Evolutionary conservation across 2,797 vertebrate genomes (phyloP), one percentile per base, ranked within the genome.

Genomic region (Gymnopithys bicolor): DNA sequence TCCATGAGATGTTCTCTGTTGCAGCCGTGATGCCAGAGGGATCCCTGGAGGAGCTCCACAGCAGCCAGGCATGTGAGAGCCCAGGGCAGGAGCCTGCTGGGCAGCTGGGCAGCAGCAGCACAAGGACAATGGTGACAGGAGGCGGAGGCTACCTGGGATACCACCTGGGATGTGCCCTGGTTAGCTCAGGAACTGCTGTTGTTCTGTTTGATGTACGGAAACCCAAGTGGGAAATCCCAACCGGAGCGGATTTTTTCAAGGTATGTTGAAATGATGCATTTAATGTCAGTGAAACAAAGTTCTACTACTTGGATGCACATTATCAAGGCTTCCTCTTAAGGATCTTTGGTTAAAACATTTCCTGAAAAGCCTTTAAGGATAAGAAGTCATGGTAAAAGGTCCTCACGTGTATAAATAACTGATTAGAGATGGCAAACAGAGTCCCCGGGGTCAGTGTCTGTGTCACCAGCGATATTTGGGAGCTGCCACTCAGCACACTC

Each of bases 81-180:
- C 90, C 45, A 32, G 95, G 75, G 43, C 64, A 83, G 0, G 78
- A 93, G 45, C 93, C 90, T 19, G 85, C 97, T 30, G 97, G 91
- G 46, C 71, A 69, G 2, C 27, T 30, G 22, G 49, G 46, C n/a
- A 30, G 32, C 11, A 43, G 86, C 19, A 67, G 63, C 62, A 89
- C 93, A 68, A 99, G 97, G 97, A 98, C 98, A 37, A 30, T 99
- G 95, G 98, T 99, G 91, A 99, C 99, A 0, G 99, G 99, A 82
- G 99, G 99, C 18, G 98, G 98, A 5, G 99, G 99, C 28, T 99
- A 99, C 97, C 98, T 99, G 64, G 99, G 99, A 8, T 99, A 98
- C 87, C 98, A 98, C 60, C 98, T 99, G 89, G 98, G 98, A 8
- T 98, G 97, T 73, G 98, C 98, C 41, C 98, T 99, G 32, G 98